Base-by-base conservation (phyloP, 2,888 invertebrate genomes). In the Bursaphelenchus okinawaensis region DNA sequence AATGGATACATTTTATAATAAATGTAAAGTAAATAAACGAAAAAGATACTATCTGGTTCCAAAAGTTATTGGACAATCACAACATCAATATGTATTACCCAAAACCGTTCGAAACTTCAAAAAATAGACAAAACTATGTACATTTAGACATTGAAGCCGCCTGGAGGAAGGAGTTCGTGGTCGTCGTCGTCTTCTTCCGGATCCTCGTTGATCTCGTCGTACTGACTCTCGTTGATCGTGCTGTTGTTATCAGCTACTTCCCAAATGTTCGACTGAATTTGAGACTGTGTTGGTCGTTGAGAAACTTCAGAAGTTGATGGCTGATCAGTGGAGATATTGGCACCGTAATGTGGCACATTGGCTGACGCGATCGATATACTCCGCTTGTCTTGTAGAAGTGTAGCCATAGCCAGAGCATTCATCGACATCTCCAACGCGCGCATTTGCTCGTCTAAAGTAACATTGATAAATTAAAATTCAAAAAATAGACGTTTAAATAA, bases 391-490 rank as follows among this genome's bases (percentile, higher is more conserved):
- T 54, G 2, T 19, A 71, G 60, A 51, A 75, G 40, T 24, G 29
- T 58, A 55, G 66, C 74, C 22, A 71, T 31, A 22, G 60, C 56
- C 8, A 71, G 51, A n/a, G 71, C 71, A 31, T 75, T 68, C 56
- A 71, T 54, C 23, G 71, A 71, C 71, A 71, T 71, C 60, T 71
- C 71, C 62, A 71, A 28, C 9, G 74, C 74, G 22, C 62, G 62
- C 20, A 55, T 26, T 40, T 74, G 67, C 29, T 26, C 59, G 28
- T 71, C 71, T 40, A 4, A 4, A 54, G n/a, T n/a, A n/a, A n/a
- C n/a, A n/a, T n/a, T n/a, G n/a, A n/a, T n/a, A n/a, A 54, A n/a
- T 24, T 54, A 16, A 54, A 54, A 54, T 54, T 59, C 16, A 22
- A 57, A 3, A 55, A 55, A 57, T 24, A 31, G 19, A 1, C 9